Percentiles rank a stretch among this genome's conserved stretches.
These are phyloP conservation scores for Geotrupes spiniger DNA, from an alignment of 2,888 invertebrate species.

Conservation along the genomic window DNA sequence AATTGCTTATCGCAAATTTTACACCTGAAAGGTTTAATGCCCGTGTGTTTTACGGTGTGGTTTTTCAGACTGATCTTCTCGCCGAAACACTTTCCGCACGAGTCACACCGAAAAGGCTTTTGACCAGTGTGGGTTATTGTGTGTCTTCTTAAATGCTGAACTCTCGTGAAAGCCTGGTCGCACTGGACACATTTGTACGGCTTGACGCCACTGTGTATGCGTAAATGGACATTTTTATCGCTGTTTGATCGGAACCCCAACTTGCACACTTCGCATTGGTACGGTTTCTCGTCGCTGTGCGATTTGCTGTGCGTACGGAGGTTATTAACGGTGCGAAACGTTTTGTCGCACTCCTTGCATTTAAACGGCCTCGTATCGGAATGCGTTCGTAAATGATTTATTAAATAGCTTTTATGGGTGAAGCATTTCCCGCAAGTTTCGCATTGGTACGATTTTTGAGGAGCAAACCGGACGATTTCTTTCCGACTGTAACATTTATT, in stretches of 20 bases:
- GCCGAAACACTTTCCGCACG: slow-evolving; percentile 11
- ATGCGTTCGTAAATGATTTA: not conserved
- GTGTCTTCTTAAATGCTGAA: slow-evolving; percentile 6
- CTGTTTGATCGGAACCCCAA: not conserved
- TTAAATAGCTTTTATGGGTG: not conserved
- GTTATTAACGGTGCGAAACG: not conserved
- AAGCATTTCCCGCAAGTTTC: slow-evolving; percentile 2
- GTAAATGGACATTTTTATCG: not conserved
- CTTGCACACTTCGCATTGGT: not conserved
- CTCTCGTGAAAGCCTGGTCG: not conserved
- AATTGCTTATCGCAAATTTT: slow-evolving; percentile 14
- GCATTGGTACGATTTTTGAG: not conserved
- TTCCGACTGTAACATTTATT: not conserved
- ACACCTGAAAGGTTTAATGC: slow-evolving; percentile 10
- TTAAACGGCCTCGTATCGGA: not conserved
- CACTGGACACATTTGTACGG: not conserved
- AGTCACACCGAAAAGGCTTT: slow-evolving; percentile 9
- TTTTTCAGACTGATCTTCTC: slow-evolving; percentile 6
- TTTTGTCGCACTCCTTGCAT: not conserved
- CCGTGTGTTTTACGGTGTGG: slow-evolving; percentile 14
- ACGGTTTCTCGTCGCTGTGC: not conserved
- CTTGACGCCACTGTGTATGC: not conserved
- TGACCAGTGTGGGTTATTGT: slow-evolving; percentile 1
- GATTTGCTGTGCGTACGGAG: not conserved
- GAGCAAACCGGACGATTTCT: not conserved